phyloP scores from a whole-genome alignment of 2,888 invertebrate species.

The Charanyca ferruginea region DNA sequence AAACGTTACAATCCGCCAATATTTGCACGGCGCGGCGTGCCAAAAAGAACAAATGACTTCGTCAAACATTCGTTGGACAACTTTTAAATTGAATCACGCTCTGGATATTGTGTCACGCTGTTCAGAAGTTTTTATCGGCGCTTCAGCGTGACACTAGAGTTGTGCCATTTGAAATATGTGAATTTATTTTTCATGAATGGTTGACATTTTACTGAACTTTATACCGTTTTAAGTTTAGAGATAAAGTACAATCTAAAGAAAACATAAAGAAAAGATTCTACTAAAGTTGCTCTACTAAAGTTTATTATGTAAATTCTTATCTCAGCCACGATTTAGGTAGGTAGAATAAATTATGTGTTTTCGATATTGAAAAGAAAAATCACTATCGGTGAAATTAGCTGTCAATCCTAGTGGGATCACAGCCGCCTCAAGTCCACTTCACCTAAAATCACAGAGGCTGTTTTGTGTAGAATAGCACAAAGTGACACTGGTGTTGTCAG shows the following conservation, averaged over 20 bases:
- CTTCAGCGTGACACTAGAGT: conserved; percentile 14
- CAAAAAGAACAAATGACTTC: conserved; percentile 34
- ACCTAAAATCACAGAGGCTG: too few relatives aligned
- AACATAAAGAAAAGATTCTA: too few relatives aligned
- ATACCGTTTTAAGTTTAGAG: not conserved
- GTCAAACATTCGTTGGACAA: conserved; percentile 40
- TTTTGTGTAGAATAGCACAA: too few relatives aligned
- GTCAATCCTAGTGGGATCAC: too few relatives aligned
- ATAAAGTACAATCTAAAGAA: not conserved
- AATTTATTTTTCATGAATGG: conserved; percentile 31
- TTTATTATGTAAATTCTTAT: too few relatives aligned
- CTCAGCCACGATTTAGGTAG: too few relatives aligned
- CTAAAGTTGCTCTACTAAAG: too few relatives aligned
- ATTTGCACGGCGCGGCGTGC: conserved; percentile 21
- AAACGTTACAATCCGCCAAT: conserved; percentile 26
- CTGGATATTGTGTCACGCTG: conserved; percentile 38
- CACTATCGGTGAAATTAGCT: too few relatives aligned
- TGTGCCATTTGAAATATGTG: not conserved
- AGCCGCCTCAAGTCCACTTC: too few relatives aligned
- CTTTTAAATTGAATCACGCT: conserved; percentile 57
- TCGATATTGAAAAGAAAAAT: too few relatives aligned
- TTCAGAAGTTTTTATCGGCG: conserved; percentile 36
- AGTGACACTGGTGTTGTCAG: too few relatives aligned
- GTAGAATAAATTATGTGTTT: too few relatives aligned
- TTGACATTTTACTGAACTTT: conserved; percentile 28